phyloP scores from a whole-genome alignment of 1,140 invertebrate species.

The Lucilia cuprina region DNA sequence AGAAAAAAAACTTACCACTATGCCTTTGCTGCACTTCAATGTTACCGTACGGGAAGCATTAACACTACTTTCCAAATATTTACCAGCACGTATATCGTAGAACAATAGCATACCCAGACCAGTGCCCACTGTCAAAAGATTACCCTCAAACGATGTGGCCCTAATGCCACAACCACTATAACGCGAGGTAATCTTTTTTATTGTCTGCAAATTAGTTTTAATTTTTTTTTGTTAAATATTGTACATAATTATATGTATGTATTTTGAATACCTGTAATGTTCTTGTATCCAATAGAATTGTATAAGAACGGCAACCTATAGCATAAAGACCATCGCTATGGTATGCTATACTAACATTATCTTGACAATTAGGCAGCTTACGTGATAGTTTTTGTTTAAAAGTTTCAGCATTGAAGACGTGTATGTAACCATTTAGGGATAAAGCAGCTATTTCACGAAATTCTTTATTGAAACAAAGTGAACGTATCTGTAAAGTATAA shows the following conservation, averaged over 20 bases:
- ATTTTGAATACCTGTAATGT: constrained; percentile 73
- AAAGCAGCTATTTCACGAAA: constrained; percentile 90
- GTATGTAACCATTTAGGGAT: constrained; percentile 90
- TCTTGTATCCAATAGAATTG: constrained; percentile 85
- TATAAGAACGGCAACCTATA: constrained; percentile 92
- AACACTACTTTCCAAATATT: constrained; percentile 90
- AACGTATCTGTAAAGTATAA: constrained; percentile 72
- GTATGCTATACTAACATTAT: constrained; percentile 90
- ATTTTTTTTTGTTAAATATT: not conserved
- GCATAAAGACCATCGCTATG: constrained; percentile 87
- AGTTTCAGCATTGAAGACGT: constrained; percentile 89
- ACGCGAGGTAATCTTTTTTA: constrained; percentile 74
- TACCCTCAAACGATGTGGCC: constrained; percentile 87
- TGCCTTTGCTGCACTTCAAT: constrained; percentile 88
- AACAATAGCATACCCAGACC: constrained; percentile 92
- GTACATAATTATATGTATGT: not conserved
- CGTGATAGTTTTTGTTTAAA: constrained; percentile 85
- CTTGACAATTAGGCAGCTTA: constrained; percentile 86
- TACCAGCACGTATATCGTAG: constrained; percentile 88
- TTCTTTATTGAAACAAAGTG: constrained; percentile 84
- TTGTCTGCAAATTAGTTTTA: constrained; percentile 55
- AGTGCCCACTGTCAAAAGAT: constrained; percentile 92
- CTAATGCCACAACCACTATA: constrained; percentile 87
- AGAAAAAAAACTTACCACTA: constrained; percentile 76
- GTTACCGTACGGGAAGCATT: constrained; percentile 87